These are phyloP conservation scores for Uropsilus gracilis DNA, from an alignment of 2,113 vertebrate species.

Conservation along the genomic window DNA sequence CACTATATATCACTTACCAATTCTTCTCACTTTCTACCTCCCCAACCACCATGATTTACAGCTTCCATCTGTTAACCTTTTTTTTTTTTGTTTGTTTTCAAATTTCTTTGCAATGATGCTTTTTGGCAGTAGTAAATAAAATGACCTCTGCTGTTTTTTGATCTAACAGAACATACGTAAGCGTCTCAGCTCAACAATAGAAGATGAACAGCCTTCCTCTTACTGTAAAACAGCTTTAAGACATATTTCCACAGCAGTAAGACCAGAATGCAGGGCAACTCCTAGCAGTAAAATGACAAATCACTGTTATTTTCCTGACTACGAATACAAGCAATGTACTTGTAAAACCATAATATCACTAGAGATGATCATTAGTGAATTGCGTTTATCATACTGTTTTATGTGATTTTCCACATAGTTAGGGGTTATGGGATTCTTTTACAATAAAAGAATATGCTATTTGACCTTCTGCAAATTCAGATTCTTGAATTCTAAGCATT, in stretches of 20 bases:
- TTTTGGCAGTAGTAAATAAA: background rate
- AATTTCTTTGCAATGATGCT: constrained; percentile 13
- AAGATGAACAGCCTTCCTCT: background rate
- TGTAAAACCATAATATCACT: background rate
- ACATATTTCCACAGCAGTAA: background rate
- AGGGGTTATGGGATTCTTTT: background rate
- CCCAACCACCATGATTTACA: background rate
- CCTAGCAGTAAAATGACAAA: background rate
- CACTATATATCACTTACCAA: background rate
- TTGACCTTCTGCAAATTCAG: background rate
- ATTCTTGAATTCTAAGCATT: constrained; percentile 19
- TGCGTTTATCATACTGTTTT: background rate
- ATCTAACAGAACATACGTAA: background rate
- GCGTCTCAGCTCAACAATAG: background rate
- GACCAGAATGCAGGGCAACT: background rate
- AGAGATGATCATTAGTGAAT: background rate
- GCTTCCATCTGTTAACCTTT: background rate
- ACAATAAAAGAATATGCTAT: background rate
- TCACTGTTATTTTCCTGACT: background rate
- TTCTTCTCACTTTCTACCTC: background rate
- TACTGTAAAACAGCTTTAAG: background rate
- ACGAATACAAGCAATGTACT: background rate
- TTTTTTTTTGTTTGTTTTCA: background rate
- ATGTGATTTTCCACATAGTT: background rate
- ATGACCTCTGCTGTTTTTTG: background rate